Base-by-base conservation (phyloP, 2,888 invertebrate species). In the Ormia ochracea region DNA sequence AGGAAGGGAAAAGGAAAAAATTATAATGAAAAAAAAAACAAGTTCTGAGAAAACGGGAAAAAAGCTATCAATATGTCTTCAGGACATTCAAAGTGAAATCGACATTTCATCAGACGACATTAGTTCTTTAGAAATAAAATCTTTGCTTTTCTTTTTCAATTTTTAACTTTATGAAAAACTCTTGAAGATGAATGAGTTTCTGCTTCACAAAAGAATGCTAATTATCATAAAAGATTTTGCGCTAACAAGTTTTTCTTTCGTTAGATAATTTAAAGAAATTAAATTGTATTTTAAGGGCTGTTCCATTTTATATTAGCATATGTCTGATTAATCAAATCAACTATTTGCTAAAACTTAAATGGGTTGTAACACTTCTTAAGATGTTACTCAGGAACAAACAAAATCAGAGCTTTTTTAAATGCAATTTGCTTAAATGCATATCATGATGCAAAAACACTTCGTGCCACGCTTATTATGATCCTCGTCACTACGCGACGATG, bases 1-100 rank as follows among this genome's bases (percentile, higher is more conserved):
- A 31, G 36, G 28, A n/a, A 14, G 26, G 3, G 23, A 0, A 0
- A 19, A 28, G 1, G 45, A 56, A 33, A 41, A 69, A 48, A 33
- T 45, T 19, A 23, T 56, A 45, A 41, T 14, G 12, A 58, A 61
- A 10, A 38, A 38, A n/a, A 36, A 33, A 56, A 56, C 14, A 38
- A n/a, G 1, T 4, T 26, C n/a, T 59, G 19, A 4, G 5, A 48
- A 12, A 54, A 26, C 17, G 6, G 43, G 5, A 17, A 31, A 45
- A 6, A 52, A 52, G 31, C 26, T 19, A 36, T 50, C 50, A 43
- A 52, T 43, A 58, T 36, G 14, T 41, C 41, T 58, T 43, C n/a
- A 52, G 56, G 52, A 72, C 61, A 76, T 54, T 72, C 72, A 76
- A 76, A 80, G 66, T 61, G 43, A 76, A 80, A 80, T 76, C 76